phyloP scores from a whole-genome alignment of 2,888 invertebrate species.

The Chrysodeixis includens region DNA sequence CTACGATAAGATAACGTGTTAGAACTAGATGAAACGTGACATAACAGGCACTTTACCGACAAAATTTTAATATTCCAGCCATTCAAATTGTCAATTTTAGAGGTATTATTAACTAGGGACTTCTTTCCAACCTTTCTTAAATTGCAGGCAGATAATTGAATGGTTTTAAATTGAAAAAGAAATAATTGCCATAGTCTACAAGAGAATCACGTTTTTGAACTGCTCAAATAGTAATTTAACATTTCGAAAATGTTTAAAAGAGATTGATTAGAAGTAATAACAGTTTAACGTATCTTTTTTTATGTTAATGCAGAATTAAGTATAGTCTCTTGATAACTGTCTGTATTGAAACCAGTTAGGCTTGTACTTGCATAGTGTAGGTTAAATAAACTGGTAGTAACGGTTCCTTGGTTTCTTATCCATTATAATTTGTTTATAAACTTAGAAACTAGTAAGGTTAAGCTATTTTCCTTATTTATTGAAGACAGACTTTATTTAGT shows the following conservation, averaged over 20 bases:
- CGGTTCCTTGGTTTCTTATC: slow-evolving; percentile 18
- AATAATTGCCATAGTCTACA: too few species aligned
- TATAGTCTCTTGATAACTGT: slow-evolving; percentile 10
- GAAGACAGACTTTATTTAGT: neutral
- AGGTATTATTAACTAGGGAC: neutral
- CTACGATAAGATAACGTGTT: slow-evolving; percentile 32
- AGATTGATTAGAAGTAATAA: too few species aligned
- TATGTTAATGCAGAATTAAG: neutral
- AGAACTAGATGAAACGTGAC: slow-evolving; percentile 7
- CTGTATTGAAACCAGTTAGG: slow-evolving; percentile 32
- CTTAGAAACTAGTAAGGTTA: neutral
- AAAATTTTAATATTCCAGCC: neutral
- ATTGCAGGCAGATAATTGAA: too few species aligned
- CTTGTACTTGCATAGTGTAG: slow-evolving; percentile 16
- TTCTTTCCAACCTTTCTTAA: too few species aligned
- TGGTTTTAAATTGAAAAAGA: too few species aligned
- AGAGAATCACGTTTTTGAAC: too few species aligned
- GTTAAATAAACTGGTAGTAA: slow-evolving; percentile 22
- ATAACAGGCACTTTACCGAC: neutral
- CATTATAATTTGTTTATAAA: neutral
- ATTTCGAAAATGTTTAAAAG: too few species aligned
- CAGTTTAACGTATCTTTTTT: too few species aligned
- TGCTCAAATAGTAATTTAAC: too few species aligned
- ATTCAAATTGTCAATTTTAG: neutral
- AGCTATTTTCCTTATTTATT: neutral